Evolutionary conservation across 2,888 invertebrate species (phyloP), one percentile per base, ranked within the genome.

Genomic region (Agrochola lota): DNA sequence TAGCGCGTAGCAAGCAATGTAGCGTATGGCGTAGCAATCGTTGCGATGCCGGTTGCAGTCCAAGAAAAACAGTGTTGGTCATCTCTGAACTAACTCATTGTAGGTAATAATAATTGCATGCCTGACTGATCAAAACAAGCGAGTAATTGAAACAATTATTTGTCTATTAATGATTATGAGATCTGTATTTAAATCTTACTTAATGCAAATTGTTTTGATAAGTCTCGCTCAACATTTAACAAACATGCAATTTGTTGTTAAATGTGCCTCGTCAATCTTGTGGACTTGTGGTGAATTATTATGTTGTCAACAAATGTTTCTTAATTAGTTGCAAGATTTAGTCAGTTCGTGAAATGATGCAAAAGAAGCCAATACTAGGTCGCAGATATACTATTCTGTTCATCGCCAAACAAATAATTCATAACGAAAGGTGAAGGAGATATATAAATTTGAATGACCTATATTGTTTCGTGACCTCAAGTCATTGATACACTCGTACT

Each of bases 111-210:
- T 82, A 57, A 76, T 78, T 69, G 77, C 52, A 78, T 26, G 78
- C 76, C 30, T 87, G 77, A 72, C 77, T 78, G 77, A 78, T 79
- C 72, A 71, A 78, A 86, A 83, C 67, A 80, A 70, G 75, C 85
- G 55, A 82, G 59, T 83, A 86, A 86, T 82, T 77, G 74, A 80
- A 76, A 83, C 78, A 85, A 85, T 87, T 83, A 80, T 85, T 87
- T 81, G 52, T 83, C 79, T 81, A 81, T 88, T 83, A 88, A 77
- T 68, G 71, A 81, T 87, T 87, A 81, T 85, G 77, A 85, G 85
- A 83, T 87, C 85, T 87, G 78, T 83, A 85, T 88, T 85, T 85
- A 85, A 82, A 83, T 79, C 43, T 87, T 87, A 74, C 87, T 80
- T 75, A 78, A 86, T 73, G 9, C 35, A 78, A 86, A 86, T 83